Evolutionary conservation across 2,888 invertebrate genomes (phyloP).

Genomic region (Cheilosia variabilis): DNA sequence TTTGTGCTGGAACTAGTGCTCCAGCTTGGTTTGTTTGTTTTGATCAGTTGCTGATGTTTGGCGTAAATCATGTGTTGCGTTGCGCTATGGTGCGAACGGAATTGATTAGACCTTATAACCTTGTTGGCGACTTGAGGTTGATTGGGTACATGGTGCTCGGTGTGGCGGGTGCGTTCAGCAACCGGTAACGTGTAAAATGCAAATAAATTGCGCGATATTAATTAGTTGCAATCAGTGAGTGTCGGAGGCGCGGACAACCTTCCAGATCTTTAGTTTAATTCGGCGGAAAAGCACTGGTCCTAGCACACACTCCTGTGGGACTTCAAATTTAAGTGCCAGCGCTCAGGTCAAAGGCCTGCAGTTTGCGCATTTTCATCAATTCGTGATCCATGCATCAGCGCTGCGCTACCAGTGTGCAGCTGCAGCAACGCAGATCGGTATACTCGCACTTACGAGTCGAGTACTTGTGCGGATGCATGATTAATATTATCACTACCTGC

Average conservation of each 20-base stretch:
- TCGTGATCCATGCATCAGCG: conserved; percentile 36
- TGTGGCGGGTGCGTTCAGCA: conserved; percentile 36
- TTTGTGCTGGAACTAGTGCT: conserved; percentile 35
- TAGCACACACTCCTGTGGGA: conserved; percentile 13
- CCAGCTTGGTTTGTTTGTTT: conserved; percentile 61
- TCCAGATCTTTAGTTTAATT: too few species aligned
- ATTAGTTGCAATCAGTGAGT: conserved; percentile 53
- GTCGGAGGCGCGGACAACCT: not conserved
- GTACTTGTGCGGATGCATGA: conserved; percentile 37
- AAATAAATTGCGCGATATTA: conserved; percentile 56
- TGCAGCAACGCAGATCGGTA: not conserved
- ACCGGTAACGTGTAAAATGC: conserved; percentile 32
- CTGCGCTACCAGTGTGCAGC: not conserved
- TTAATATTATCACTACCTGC: conserved; percentile 28
- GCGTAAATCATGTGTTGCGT: conserved; percentile 53
- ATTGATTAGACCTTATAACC: conserved; percentile 73
- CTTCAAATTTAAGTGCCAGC: not conserved
- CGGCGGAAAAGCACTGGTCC: not conserved
- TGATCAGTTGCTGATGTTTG: conserved; percentile 68
- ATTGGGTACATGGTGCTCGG: conserved; percentile 34
- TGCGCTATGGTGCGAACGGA: conserved; percentile 46
- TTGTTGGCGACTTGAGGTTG: conserved; percentile 52
- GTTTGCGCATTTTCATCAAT: conserved; percentile 16
- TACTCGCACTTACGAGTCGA: not conserved
- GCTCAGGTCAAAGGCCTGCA: not conserved